phyloP scores from a whole-genome alignment of 2,113 vertebrate genomes.

The Sinocyclocheilus anophthalmus region DNA sequence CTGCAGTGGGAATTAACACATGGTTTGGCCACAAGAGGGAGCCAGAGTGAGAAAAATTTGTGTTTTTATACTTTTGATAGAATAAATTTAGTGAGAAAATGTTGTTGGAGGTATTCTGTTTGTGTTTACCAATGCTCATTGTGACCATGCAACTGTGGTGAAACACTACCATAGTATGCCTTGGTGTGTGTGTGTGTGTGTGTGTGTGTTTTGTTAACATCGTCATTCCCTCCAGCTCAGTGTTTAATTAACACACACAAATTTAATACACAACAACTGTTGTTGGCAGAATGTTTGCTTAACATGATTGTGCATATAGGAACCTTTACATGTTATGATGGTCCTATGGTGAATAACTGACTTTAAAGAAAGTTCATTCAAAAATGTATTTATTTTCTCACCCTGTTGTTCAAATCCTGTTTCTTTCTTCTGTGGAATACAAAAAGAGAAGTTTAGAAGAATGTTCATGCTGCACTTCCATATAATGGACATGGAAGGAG shows the following conservation, averaged over 20 bases:
- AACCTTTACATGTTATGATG: too few relatives aligned
- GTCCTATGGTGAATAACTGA: too few relatives aligned
- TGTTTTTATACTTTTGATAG: background rate
- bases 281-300: background rate
- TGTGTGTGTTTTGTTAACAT: background rate
- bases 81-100: conserved; percentile 6
- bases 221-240: conserved; percentile 3
- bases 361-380: too few relatives aligned
- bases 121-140: background rate
- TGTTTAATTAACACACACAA: background rate
- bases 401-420: too few relatives aligned
- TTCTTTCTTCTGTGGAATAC: too few relatives aligned
- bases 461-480: too few relatives aligned
- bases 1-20: conserved; percentile 13
- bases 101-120: background rate
- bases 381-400: too few relatives aligned
- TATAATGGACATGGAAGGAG: too few relatives aligned
- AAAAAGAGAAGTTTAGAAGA: too few relatives aligned
- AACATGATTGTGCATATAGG: too few relatives aligned
- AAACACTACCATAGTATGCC: background rate
- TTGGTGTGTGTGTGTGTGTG: background rate
- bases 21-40: conserved; percentile 46
- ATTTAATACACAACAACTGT: conserved; percentile 29
- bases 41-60: background rate
- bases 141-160: background rate